phyloP scores from a whole-genome alignment of 2,888 invertebrate species.

The Eupithecia tripunctaria region DNA sequence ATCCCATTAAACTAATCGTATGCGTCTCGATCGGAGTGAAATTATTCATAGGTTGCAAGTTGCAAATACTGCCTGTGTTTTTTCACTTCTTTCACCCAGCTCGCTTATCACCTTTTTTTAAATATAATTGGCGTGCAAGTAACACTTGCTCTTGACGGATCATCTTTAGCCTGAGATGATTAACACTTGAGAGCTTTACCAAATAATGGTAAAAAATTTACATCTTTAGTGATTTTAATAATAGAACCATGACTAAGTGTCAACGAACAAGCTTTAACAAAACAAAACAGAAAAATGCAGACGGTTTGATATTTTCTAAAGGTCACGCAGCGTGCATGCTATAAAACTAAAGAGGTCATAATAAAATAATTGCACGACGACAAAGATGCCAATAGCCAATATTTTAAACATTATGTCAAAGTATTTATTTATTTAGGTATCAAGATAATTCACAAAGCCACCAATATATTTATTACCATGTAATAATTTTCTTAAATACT shows the following conservation, averaged over 20 bases:
- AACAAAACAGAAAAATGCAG: slow-evolving; percentile 1
- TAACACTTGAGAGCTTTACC: neutral
- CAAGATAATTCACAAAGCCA: too few relatives aligned
- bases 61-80: neutral
- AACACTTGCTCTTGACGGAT: too few relatives aligned
- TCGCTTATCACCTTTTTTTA: too few relatives aligned
- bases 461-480: too few relatives aligned
- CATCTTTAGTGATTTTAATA: neutral
- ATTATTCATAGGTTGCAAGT: too few relatives aligned
- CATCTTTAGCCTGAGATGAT: neutral
- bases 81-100: neutral
- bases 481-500: too few relatives aligned
- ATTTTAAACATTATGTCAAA: too few relatives aligned
- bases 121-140: too few relatives aligned
- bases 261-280: neutral
- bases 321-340: neutral
- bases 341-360: neutral
- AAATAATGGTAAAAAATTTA: neutral
- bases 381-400: neutral
- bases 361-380: neutral
- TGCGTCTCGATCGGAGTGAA: too few relatives aligned
- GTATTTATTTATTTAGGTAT: too few relatives aligned
- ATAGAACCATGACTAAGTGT: neutral
- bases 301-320: slow-evolving; percentile 1
- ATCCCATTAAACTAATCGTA: too few relatives aligned